phyloP scores from a whole-genome alignment of 1,140 invertebrate species.

The Galendromus occidentalis region DNA sequence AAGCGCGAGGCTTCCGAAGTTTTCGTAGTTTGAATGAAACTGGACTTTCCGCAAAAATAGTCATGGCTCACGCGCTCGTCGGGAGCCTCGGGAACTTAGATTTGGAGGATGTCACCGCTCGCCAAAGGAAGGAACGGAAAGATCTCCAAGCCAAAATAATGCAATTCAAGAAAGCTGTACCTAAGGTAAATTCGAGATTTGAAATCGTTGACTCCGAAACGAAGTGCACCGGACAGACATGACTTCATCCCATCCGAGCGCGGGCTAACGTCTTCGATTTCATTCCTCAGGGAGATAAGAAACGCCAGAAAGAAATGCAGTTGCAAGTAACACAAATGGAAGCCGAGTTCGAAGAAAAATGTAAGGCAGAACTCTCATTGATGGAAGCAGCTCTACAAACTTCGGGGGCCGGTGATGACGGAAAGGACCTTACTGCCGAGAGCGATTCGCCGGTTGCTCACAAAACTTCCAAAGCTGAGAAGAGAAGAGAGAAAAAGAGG shows the following conservation, averaged over 20 bases:
- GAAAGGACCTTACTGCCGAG: not conserved
- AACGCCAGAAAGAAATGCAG: slow-evolving; percentile 2
- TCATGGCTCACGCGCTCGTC: too few relatives aligned
- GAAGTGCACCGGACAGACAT: too few relatives aligned
- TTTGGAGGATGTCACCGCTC: not conserved
- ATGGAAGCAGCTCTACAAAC: not conserved
- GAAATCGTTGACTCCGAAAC: too few relatives aligned
- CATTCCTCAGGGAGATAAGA: not conserved
- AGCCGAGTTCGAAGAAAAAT: not conserved
- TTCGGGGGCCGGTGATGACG: not conserved
- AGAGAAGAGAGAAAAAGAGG: not conserved
- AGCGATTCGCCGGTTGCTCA: not conserved
- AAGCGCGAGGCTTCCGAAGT: too few relatives aligned
- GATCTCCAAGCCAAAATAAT: slow-evolving; percentile 2
- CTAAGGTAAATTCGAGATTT: not conserved
- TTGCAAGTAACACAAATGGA: not conserved
- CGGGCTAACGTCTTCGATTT: too few relatives aligned
- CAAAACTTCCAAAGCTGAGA: not conserved
- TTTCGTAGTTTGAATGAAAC: too few relatives aligned
- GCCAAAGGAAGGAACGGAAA: not conserved
- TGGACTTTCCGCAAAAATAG: too few relatives aligned
- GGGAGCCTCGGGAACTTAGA: too few relatives aligned
- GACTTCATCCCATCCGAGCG: too few relatives aligned
- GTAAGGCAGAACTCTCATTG: not conserved
- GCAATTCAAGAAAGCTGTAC: not conserved